These are phyloP conservation scores for Cydia strobilella DNA, from an alignment of 1,140 invertebrate genomes.

Conservation along the genomic window DNA sequence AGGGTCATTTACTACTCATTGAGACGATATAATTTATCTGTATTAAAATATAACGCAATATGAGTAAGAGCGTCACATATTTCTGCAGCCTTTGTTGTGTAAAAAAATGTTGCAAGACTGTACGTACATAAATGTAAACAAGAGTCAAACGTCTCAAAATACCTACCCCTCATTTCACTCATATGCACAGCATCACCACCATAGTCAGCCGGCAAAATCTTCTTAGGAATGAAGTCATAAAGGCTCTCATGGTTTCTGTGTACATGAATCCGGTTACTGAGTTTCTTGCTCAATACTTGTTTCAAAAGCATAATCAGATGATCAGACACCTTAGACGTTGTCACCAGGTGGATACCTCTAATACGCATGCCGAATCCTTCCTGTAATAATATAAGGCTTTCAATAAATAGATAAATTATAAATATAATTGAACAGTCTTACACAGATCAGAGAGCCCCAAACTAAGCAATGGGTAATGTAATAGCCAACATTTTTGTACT, in stretches of 20 bases:
- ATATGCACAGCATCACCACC: constrained; percentile 51
- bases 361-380: constrained; percentile 49
- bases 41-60: too few relatives aligned
- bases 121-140: neutral
- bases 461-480: too few relatives aligned
- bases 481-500: too few relatives aligned
- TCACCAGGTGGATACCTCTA: constrained; percentile 42
- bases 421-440: neutral
- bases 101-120: neutral
- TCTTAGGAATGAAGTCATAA: constrained; percentile 46
- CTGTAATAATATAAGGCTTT: constrained; percentile 36
- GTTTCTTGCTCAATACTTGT: constrained; percentile 45
- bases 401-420: neutral
- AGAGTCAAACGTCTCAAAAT: neutral
- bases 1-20: too few relatives aligned
- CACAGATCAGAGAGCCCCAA: too few relatives aligned
- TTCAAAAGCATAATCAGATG: constrained; percentile 44
- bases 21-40: too few relatives aligned
- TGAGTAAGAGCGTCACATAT: neutral
- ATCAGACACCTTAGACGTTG: constrained; percentile 43
- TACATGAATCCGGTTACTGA: constrained; percentile 49
- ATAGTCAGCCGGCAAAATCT: constrained; percentile 58
- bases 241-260: constrained; percentile 45
- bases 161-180: constrained; percentile 52
- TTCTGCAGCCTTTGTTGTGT: too few relatives aligned